These are phyloP conservation scores for Drepanosiphum platanoidis DNA, from an alignment of 2,888 invertebrate genomes.

Conservation along the genomic window DNA sequence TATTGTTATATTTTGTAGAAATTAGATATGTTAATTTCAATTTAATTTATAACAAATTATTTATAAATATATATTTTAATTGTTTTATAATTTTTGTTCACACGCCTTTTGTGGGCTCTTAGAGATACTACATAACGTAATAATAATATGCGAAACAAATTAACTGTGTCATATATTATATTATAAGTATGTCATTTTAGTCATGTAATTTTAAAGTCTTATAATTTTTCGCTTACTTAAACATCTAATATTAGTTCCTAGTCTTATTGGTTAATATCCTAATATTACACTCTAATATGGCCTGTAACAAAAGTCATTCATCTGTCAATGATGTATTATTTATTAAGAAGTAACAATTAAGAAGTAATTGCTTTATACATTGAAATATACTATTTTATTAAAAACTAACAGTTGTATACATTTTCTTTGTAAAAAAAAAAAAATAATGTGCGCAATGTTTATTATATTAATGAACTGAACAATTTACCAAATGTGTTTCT, in stretches of 20 bases:
- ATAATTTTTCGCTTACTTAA: slow-evolving; percentile 15
- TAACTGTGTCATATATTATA: slow-evolving; percentile 17
- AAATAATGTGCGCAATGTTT: background rate
- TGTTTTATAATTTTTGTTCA: slow-evolving; percentile 25
- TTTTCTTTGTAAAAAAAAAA: background rate
- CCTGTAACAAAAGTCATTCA: background rate
- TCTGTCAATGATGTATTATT: slow-evolving; percentile 1
- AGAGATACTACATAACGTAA: background rate
- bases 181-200: slow-evolving; percentile 31
- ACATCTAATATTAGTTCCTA: slow-evolving; percentile 54
- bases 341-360: slow-evolving; percentile 16
- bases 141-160: slow-evolving; percentile 11
- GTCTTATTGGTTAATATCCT: slow-evolving; percentile 26
- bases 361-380: background rate
- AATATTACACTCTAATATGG: background rate
- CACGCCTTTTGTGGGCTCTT: background rate
- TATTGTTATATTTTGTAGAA: slow-evolving; percentile 34
- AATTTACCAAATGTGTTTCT: background rate
- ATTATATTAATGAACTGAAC: slow-evolving; percentile 20
- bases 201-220: slow-evolving; percentile 40
- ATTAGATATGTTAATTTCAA: slow-evolving; percentile 24
- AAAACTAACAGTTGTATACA: slow-evolving; percentile 3
- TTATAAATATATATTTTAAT: slow-evolving; percentile 11
- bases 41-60: slow-evolving; percentile 25
- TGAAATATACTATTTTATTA: slow-evolving; percentile 28